phyloP scores from a whole-genome alignment of 2,888 invertebrate genomes.

The Amiota communis region DNA sequence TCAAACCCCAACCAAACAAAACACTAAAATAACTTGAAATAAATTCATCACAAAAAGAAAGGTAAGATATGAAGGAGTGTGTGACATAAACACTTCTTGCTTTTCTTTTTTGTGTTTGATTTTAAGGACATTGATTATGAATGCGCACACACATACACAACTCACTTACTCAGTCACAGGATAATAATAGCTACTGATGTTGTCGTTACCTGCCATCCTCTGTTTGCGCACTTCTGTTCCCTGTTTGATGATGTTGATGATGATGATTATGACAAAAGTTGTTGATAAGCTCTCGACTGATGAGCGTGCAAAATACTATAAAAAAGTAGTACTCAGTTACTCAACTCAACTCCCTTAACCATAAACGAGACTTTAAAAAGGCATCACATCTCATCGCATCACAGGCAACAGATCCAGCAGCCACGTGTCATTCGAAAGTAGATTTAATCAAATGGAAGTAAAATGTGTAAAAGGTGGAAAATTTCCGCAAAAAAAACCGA shows the following conservation, averaged over 20 bases:
- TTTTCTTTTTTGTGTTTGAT: conserved; percentile 53
- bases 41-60: too few species aligned
- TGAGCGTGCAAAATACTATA: conserved; percentile 61
- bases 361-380: conserved; percentile 33
- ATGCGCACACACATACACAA: conserved; percentile 14
- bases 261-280: conserved; percentile 29
- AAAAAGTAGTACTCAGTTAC: conserved; percentile 28
- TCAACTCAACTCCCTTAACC: neutral
- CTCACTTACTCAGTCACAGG: conserved; percentile 17
- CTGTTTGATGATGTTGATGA: conserved; percentile 21
- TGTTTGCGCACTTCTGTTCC: conserved; percentile 26
- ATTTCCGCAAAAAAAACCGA: conserved; percentile 50
- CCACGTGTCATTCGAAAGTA: conserved; percentile 61
- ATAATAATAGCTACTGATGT: conserved; percentile 62
- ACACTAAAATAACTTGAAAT: too few species aligned
- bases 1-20: neutral
- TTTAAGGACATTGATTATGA: conserved; percentile 62
- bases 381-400: conserved; percentile 22
- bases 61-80: neutral
- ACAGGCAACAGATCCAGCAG: conserved; percentile 28
- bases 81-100: neutral
- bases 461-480: conserved; percentile 70
- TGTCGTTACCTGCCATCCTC: conserved; percentile 23
- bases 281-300: conserved; percentile 46
- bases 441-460: conserved; percentile 70